Conservation (phyloP, 1,140 invertebrate genomes). For the Musca domestica region DNA sequence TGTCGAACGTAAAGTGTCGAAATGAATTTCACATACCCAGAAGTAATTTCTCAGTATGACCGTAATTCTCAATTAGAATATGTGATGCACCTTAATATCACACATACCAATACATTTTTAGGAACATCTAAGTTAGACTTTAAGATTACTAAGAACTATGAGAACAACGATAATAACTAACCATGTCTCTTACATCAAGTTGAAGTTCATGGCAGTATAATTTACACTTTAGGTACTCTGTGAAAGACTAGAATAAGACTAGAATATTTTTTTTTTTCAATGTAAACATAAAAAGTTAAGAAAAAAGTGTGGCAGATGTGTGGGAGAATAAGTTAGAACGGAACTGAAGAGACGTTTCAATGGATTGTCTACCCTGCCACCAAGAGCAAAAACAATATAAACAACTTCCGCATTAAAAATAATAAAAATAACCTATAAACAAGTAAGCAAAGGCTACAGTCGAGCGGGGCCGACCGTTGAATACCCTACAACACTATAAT, state of each 20-base stretch:
- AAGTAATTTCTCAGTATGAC: no score
- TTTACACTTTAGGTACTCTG: slow-evolving; percentile 12
- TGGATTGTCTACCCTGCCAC: not conserved
- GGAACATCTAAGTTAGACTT: no score
- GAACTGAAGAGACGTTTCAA: not conserved
- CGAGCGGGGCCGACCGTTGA: no score
- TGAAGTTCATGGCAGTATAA: slow-evolving; percentile 18
- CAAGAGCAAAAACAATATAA: not conserved
- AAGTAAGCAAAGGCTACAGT: not conserved
- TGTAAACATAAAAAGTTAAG: not conserved
- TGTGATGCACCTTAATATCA: no score
- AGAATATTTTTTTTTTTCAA: not conserved
- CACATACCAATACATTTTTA: no score
- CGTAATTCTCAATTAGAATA: no score
- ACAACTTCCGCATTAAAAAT: slow-evolving; percentile 17
- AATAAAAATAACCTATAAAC: not conserved
- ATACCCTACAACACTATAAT: no score
- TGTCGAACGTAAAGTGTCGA: no score
- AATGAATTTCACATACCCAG: no score
- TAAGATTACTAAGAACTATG: no score
- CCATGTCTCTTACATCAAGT: not conserved
- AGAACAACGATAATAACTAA: no score
- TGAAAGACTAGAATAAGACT: not conserved
- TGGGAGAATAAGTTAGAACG: not conserved
- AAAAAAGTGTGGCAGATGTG: not conserved